Percentiles rank a stretch among this genome's conserved stretches.
phyloP scores from a whole-genome alignment of 2,797 vertebrate species.

The Bryconaethiops microstoma region DNA sequence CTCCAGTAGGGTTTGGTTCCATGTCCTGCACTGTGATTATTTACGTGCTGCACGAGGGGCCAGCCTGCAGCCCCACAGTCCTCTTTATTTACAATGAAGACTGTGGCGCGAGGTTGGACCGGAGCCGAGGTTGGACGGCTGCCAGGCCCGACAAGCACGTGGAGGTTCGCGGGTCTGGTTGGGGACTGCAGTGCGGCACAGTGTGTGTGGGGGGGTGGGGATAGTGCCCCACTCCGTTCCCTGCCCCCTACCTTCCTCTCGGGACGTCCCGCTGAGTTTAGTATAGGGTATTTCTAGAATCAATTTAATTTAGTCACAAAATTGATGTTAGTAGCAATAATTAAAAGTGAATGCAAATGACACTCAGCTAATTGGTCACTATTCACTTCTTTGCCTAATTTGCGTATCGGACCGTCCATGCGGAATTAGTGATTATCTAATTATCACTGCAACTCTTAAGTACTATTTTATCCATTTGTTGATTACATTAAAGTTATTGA shows the following conservation, averaged over 20 bases:
- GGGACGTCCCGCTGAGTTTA: not conserved
- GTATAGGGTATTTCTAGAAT: not conserved
- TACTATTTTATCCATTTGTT: too few relatives aligned
- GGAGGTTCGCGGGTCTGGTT: conserved; percentile 17
- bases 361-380: not conserved
- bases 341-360: not conserved
- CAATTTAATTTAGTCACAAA: not conserved
- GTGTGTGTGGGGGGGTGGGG: too few relatives aligned
- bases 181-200: conserved; percentile 33
- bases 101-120: conserved; percentile 2
- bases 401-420: not conserved
- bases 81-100: conserved; percentile 42
- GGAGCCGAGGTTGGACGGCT: conserved; percentile 32
- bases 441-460: too few relatives aligned
- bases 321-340: not conserved
- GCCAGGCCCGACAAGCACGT: conserved; percentile 19
- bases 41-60: conserved; percentile 8
- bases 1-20: conserved; percentile 20
- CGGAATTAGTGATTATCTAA: not conserved
- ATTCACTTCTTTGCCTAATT: not conserved
- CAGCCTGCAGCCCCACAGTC: conserved; percentile 2
- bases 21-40: conserved; percentile 27
- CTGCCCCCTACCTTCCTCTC: not conserved
- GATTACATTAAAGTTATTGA: too few relatives aligned
- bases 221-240: not conserved